Conservation (phyloP, 2,888 invertebrate species). For the Pelosia muscerda region DNA sequence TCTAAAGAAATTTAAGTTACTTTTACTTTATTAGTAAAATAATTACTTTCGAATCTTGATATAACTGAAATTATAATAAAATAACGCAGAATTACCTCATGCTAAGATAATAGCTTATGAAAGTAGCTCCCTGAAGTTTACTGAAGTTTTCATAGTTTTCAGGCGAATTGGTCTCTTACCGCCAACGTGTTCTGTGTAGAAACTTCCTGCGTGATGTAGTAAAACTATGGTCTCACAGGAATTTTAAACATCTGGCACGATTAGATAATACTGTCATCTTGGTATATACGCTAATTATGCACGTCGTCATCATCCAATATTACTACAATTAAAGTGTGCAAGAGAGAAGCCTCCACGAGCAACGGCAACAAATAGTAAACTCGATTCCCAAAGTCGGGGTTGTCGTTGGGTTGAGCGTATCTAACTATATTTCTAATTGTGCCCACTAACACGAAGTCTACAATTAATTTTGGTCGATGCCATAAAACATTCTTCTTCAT, state of each 20-base stretch:
- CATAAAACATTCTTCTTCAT: too few species aligned
- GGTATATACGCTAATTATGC: not conserved
- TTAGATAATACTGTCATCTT: not conserved
- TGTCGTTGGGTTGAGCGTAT: too few species aligned
- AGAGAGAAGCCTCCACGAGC: too few species aligned
- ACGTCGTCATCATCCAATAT: not conserved
- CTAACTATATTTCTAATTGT: too few species aligned
- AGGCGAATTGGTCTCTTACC: not conserved
- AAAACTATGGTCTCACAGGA: not conserved
- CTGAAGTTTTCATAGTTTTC: conserved; percentile 2
- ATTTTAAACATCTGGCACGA: not conserved
- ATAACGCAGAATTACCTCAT: not conserved
- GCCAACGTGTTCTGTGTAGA: not conserved
- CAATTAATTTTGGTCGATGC: too few species aligned
- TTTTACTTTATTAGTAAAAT: conserved; percentile 1
- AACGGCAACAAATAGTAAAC: too few species aligned
- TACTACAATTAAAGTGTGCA: not conserved
- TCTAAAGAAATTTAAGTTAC: not conserved
- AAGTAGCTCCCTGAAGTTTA: not conserved
- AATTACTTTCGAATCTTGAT: not conserved
- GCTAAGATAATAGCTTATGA: not conserved
- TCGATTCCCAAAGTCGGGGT: too few species aligned
- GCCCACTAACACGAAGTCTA: too few species aligned
- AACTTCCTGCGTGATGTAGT: not conserved
- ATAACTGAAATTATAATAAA: not conserved